Conservation (phyloP, 2,888 invertebrate genomes). For the Acleris cristana region DNA sequence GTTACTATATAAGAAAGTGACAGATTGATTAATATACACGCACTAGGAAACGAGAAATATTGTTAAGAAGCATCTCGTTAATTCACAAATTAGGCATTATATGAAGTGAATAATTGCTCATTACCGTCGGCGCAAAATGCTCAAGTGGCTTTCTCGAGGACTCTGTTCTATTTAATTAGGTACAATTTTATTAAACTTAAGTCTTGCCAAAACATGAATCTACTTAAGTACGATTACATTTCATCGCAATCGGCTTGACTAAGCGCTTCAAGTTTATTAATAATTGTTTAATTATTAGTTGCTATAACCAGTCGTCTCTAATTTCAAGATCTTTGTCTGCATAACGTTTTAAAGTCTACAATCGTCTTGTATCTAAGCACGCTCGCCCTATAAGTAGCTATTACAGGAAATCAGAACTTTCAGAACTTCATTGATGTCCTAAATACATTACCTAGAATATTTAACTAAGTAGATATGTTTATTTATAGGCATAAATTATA, state of each 20-base stretch:
- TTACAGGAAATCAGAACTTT: constrained; percentile 25
- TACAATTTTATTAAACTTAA: neutral
- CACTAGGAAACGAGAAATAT: neutral
- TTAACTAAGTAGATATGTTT: constrained; percentile 42
- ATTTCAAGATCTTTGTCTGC: neutral
- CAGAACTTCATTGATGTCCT: constrained; percentile 9
- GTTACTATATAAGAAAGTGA: neutral
- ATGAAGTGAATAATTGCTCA: constrained; percentile 28
- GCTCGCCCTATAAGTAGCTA: constrained; percentile 19
- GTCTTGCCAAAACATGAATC: constrained; percentile 26
- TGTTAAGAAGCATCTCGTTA: neutral
- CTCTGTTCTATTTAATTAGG: too few species aligned
- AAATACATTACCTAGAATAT: constrained; percentile 4
- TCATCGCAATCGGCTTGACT: too few species aligned
- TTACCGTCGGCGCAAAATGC: constrained; percentile 9
- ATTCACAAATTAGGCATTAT: neutral
- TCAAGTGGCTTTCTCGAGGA: constrained; percentile 4
- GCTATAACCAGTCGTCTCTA: neutral
- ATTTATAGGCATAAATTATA: constrained; percentile 54
- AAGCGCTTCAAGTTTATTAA: too few species aligned
- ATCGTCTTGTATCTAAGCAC: neutral
- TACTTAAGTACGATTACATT: neutral
- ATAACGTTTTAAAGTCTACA: too few species aligned
- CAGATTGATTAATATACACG: neutral
- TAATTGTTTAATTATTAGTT: too few species aligned